Base-by-base conservation (phyloP, 2,888 invertebrate species). In the Epinotia brunnichana region DNA sequence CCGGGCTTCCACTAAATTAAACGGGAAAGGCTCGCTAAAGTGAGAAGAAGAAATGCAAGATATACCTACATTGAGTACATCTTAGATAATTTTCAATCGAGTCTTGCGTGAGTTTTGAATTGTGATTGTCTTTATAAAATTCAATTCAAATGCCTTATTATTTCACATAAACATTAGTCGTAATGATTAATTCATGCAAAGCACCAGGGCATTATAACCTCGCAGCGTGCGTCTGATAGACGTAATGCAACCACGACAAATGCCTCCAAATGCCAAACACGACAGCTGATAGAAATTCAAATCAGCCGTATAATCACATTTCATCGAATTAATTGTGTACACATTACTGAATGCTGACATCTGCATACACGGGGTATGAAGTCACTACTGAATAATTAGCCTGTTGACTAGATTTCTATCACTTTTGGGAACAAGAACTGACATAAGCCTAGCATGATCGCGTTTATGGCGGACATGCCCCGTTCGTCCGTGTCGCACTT, bases 241-340 rank as follows among this genome's bases (percentile, higher is more conserved):
- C 48, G 62, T 53, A 72, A 68, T 41, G 54, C 63, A 66, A 53
- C 59, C 62, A 69, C 67, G 61, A 56, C 61, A 24, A 39, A 3
- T 29, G 21, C 66, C 51, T 66, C 57, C 70, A 48, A 74, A 74
- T 74, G 74, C 72, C 60, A 48, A 64, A 61, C 74, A 70, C 71
- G 71, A 68, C 21, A 24, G 69, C 72, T 72, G 57, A 74, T 74
- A 74, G 74, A 74, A 72, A 71, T 74, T 74, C 72, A 64, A 74
- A 74, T 74, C 17, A 44, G 53, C 54, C 44, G 71, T 61, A 62
- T 72, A 71, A 74, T 68, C 57, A 54, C 72, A 69, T 67, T 74
- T 74, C 72, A 21, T 71, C 35, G 74, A 72, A 74, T 59, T 69
- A 64, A 73, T 73, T 73, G 54, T 53, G 63, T 73, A 59, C 62